These are phyloP conservation scores for Polymixis flavicincta DNA, from an alignment of 2,888 invertebrate genomes.

Conservation along the genomic window DNA sequence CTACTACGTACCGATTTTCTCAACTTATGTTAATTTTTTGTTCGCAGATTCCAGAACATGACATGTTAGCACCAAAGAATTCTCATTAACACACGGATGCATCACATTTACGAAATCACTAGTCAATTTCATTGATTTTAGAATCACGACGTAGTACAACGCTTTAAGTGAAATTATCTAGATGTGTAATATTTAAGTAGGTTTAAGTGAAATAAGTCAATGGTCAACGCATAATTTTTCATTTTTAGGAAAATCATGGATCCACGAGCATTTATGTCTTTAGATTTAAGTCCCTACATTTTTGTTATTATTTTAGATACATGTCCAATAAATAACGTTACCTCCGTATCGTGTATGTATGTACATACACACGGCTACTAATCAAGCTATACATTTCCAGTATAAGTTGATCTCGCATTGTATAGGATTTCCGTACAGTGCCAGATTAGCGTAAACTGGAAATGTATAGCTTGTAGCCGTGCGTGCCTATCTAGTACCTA, in stretches of 20 bases:
- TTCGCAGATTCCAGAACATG: slow-evolving; percentile 71
- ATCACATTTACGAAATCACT: slow-evolving; percentile 60
- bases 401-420: too few species aligned
- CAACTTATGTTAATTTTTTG: slow-evolving; percentile 30
- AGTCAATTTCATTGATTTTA: slow-evolving; percentile 56
- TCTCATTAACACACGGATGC: slow-evolving; percentile 73
- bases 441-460: too few species aligned
- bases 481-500: too few species aligned
- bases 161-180: slow-evolving; percentile 47
- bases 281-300: not conserved
- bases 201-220: slow-evolving; percentile 19
- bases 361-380: too few species aligned
- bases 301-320: not conserved
- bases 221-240: slow-evolving; percentile 5
- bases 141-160: slow-evolving; percentile 34
- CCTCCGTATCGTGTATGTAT: not conserved
- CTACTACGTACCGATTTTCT: not conserved
- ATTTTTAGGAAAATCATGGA: slow-evolving; percentile 27
- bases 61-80: slow-evolving; percentile 78
- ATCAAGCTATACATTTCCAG: too few species aligned
- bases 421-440: too few species aligned
- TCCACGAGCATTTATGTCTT: slow-evolving; percentile 47
- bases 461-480: too few species aligned
- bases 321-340: not conserved
- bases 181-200: slow-evolving; percentile 40